phyloP scores from a whole-genome alignment of 1,140 invertebrate species.

The Octopus bimaculoides region DNA sequence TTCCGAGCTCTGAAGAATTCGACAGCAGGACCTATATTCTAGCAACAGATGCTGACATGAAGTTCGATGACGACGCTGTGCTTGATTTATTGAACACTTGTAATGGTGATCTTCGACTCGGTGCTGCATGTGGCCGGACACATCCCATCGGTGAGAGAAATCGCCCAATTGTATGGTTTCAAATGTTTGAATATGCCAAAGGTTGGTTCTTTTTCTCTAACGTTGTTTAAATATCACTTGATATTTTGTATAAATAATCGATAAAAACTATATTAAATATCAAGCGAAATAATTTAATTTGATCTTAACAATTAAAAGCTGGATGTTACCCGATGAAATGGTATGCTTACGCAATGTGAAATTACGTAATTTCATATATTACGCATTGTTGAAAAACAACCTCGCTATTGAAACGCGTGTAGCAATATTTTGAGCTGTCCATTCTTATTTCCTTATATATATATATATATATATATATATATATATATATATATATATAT shows the following conservation, averaged over 20 bases:
- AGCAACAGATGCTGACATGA: conserved; percentile 37
- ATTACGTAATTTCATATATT: no score
- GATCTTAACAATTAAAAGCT: no score
- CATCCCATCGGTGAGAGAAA: conserved; percentile 37
- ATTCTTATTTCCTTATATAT: no score
- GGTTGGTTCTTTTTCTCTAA: conserved; percentile 19
- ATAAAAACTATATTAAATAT: no score
- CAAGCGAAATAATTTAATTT: no score
- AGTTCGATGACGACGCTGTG: conserved; percentile 28
- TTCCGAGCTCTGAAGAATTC: neutral
- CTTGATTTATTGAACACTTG: conserved; percentile 24
- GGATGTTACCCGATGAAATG: no score
- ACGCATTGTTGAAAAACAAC: no score
- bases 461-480: neutral
- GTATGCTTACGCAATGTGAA: no score
- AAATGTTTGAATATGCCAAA: conserved; percentile 66
- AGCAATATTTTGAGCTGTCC: no score
- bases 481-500: neutral
- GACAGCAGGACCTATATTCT: conserved; percentile 25
- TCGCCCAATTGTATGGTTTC: conserved; percentile 64
- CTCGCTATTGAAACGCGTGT: no score
- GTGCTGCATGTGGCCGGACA: conserved; percentile 39
- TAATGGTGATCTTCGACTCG: conserved; percentile 22
- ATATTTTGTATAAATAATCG: no score
- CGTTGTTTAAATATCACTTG: no score